A percentile compares a stretch with the other conserved stretches of the same genome.
Conservation (phyloP, 2,888 invertebrate genomes). For the Mythimna vitellina region DNA sequence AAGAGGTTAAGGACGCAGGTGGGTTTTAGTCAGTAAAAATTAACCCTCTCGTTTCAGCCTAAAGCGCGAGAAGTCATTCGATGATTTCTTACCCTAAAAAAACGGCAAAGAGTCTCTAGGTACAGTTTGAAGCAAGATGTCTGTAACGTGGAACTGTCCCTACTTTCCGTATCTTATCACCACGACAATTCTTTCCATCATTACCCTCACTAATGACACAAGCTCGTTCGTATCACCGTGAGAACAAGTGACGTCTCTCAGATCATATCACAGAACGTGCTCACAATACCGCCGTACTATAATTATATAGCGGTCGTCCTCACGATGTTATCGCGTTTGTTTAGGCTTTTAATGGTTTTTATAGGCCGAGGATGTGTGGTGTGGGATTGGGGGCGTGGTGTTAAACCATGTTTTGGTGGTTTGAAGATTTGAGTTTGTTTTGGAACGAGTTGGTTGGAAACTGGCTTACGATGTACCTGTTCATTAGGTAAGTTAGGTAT, state of each 20-base stretch:
- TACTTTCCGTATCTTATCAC: constrained; percentile 3
- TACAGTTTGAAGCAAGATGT: neutral
- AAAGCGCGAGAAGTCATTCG: too few species aligned
- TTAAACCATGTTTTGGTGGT: neutral
- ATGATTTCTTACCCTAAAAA: too few species aligned
- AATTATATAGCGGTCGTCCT: constrained; percentile 42
- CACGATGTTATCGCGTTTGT: constrained; percentile 51
- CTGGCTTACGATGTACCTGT: neutral
- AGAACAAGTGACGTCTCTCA: constrained; percentile 44
- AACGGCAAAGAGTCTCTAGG: neutral
- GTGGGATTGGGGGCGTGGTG: constrained; percentile 21
- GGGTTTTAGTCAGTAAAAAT: too few species aligned
- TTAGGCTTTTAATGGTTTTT: constrained; percentile 43
- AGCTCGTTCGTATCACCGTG: constrained; percentile 27
- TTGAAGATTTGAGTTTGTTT: neutral
- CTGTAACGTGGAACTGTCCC: neutral
- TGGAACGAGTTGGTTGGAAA: neutral
- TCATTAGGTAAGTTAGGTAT: too few species aligned
- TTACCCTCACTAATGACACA: constrained; percentile 1
- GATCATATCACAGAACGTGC: constrained; percentile 45
- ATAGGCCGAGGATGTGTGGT: constrained; percentile 3
- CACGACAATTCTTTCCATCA: constrained; percentile 14
- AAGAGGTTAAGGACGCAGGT: too few species aligned
- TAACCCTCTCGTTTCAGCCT: too few species aligned
- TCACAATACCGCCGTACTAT: constrained; percentile 25